Base-by-base conservation (phyloP, 2,888 invertebrate species). In the Erannis defoliaria region DNA sequence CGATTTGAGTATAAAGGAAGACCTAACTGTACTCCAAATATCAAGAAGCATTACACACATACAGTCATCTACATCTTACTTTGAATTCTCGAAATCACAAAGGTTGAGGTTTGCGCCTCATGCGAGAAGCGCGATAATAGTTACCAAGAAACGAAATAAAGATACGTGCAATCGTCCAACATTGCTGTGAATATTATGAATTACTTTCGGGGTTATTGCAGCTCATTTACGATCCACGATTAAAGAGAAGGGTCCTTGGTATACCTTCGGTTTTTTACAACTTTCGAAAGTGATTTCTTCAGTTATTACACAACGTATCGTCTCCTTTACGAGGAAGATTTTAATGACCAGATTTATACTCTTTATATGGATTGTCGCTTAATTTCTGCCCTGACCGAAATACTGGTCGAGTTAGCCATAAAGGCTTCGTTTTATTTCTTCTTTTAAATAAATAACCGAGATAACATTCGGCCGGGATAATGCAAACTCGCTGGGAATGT, bases 221-320 rank as follows among this genome's bases (percentile, higher is more conserved):
- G 50, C 48, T 60, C 60, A 67, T 85, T 88, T 85, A 86, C 75
- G 84, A 83, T 38, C 71, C 51, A 60, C 62, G 56, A 60, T 68
- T 67, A 74, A 81, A 82, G 77, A 76, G 81, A 85, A 81, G 80
- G 81, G 78, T 77, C 71, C 72, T 77, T 74, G 55, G 49, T 51
- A 67, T 73, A 78, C 74, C 69, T 78, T 66, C 66, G 60, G 76
- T 76, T 80, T 87, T 88, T 89, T 84, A 88, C 81, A 74, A 81
- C 82, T 84, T 90, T 88, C 82, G 90, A 92, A 91, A 90, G 89
- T 89, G 82, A 86, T 85, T 82, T 84, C 75, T 72, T 70, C 62
- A 58, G 55, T 61, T 73, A 74, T 88, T 87, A 83, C 79, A 78
- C 69, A 87, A 88, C 72, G 62, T 50, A 73, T 74, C 67, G 67